Evolutionary conservation across 1,140 invertebrate genomes (phyloP), one percentile per base, ranked within the genome.

Genomic region (Halyomorpha halys): DNA sequence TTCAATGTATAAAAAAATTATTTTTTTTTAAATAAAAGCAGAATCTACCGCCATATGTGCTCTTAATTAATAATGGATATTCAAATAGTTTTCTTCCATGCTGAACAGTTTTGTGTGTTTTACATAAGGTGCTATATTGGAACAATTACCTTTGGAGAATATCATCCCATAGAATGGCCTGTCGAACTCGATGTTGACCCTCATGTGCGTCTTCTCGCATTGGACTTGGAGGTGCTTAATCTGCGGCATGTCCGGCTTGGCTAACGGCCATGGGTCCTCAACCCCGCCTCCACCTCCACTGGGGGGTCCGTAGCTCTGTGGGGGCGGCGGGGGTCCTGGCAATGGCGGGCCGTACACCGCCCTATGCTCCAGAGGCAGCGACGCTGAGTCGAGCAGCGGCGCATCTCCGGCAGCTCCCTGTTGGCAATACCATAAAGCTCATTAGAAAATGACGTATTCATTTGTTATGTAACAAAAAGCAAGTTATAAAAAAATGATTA

Each of bases 111-210:
- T n/a, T n/a, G n/a, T n/a, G n/a, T n/a, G n/a, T n/a, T n/a, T n/a
- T n/a, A n/a, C n/a, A n/a, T n/a, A n/a, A n/a, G 34, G 34, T 39
- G 5, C 11, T 6, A 18, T 49, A 56, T 56, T 56, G 34, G 60
- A 65, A 51, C 54, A 59, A 61, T 64, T 65, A 15, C 91, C 91
- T 74, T 93, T 93, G 61, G 88, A 91, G 76, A 95, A 96, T 30
- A 96, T 89, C 63, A 95, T 94, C 4, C 93, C 93, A 71, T 91
- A 92, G 78, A 96, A 96, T 1, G 93, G 91, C 72, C 94, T 90
- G 71, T 96, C 92, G 71, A 96, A 95, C 65, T 89, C 88, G 1
- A 96, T 79, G 69, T 89, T 91, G 2, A 95, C 90, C 72, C 91
- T 86, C 93, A 96, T 96, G 45, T 89, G 80, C 72, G 86, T 94